Conservation (phyloP, 2,113 vertebrate genomes). For the Acanthisitta chloris region DNA sequence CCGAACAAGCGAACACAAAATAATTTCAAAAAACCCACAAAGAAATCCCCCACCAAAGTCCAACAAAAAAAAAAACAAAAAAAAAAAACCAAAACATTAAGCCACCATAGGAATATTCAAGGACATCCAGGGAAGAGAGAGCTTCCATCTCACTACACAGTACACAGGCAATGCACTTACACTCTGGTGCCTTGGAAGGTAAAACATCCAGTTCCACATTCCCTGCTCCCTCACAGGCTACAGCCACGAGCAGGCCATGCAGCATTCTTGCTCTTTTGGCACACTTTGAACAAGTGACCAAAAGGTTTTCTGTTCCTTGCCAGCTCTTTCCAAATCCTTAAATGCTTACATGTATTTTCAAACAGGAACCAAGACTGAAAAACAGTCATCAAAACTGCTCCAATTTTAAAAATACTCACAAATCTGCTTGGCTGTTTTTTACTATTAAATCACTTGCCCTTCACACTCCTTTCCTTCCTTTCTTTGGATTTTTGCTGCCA, state of each 20-base stretch:
- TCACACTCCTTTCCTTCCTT: not conserved
- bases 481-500: not conserved
- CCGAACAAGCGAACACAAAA: not conserved
- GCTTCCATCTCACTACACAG: not conserved
- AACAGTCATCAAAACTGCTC: not conserved
- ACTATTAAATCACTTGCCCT: not conserved
- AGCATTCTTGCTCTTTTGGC: not conserved
- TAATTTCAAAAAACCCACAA: not conserved
- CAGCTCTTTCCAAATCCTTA: not conserved
- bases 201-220: not conserved
- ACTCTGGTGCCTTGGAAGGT: not conserved
- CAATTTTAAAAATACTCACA: not conserved
- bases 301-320: not conserved
- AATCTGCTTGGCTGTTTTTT: not conserved
- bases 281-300: not conserved
- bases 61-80: no score
- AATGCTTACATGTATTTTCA: not conserved
- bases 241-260: not conserved
- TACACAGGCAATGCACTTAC: not conserved
- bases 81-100: not conserved
- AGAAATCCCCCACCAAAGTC: not conserved
- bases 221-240: fast-evolving
- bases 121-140: not conserved
- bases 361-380: not conserved
- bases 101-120: not conserved